Conservation (phyloP, 2,113 vertebrate species). For the Rallus limicola region DNA sequence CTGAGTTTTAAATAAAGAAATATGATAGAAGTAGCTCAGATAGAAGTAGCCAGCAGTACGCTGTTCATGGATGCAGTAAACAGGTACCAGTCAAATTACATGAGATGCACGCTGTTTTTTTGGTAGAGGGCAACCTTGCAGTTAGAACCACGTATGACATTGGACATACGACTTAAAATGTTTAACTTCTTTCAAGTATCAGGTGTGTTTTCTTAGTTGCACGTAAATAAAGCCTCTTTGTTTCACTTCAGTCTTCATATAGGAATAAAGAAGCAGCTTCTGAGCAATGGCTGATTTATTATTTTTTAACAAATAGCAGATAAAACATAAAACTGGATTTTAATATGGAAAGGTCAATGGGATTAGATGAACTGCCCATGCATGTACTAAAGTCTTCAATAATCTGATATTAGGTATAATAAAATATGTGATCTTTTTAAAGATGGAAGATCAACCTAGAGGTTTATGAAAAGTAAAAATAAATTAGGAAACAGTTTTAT, state of each 20-base stretch:
- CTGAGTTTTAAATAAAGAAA: neutral
- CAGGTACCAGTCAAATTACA: neutral
- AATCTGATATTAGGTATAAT: constrained; percentile 53
- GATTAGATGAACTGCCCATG: constrained; percentile 47
- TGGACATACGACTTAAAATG: rapidly evolving
- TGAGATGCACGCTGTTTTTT: neutral
- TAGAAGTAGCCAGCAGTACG: too few species aligned
- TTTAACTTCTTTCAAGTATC: neutral
- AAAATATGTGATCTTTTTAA: constrained; percentile 64
- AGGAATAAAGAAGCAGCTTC: neutral
- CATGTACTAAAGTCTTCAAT: constrained; percentile 36
- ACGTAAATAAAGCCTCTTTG: neutral
- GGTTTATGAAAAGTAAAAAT: constrained; percentile 45
- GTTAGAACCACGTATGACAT: neutral
- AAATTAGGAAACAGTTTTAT: constrained; percentile 32
- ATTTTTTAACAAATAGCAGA: neutral
- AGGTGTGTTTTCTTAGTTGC: neutral
- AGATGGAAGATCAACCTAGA: constrained; percentile 6
- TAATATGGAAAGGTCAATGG: constrained; percentile 57
- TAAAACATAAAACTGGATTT: constrained; percentile 52
- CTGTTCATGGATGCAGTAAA: neutral
- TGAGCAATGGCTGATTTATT: neutral
- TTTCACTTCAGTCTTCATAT: neutral
- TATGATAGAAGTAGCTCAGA: neutral
- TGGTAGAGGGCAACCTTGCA: rapidly evolving